Percentiles rank a stretch among this genome's conserved stretches.
Evolutionary conservation across 1,140 invertebrate genomes (phyloP).

Genomic region (Aphaenogaster floridana): DNA sequence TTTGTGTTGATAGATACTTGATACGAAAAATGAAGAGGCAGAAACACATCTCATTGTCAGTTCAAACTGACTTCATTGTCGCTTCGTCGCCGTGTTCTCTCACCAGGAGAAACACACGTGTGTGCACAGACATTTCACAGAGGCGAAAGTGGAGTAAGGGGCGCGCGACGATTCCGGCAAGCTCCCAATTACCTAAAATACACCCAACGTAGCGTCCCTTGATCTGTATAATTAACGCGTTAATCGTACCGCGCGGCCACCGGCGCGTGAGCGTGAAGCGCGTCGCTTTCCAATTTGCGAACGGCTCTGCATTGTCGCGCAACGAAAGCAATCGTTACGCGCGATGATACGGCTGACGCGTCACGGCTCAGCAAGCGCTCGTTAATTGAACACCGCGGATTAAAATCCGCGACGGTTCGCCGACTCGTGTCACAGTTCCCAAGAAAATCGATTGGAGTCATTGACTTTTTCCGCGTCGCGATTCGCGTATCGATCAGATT

Average conservation of each 20-base stretch:
- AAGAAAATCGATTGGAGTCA: constrained; percentile 43
- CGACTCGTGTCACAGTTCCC: constrained; percentile 7
- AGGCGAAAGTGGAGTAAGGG: constrained; percentile 45
- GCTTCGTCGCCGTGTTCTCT: constrained; percentile 22
- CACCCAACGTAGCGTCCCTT: constrained; percentile 62
- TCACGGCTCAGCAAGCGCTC: constrained; percentile 66
- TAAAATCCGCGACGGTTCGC: constrained; percentile 66
- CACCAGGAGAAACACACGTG: not conserved
- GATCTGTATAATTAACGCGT: constrained; percentile 77
- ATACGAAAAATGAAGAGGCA: not conserved
- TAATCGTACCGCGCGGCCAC: constrained; percentile 65
- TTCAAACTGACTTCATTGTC: not conserved
- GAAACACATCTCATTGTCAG: not conserved
- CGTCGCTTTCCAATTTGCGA: constrained; percentile 76
- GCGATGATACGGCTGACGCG: constrained; percentile 70
- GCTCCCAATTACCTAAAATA: constrained; percentile 75
- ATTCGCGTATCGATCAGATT: not conserved
- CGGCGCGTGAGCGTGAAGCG: constrained; percentile 73
- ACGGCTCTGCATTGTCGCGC: constrained; percentile 59
- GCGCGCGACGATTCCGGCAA: constrained; percentile 56
- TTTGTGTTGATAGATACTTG: not conserved
- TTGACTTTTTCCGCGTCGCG: constrained; percentile 22
- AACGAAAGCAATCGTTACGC: constrained; percentile 73
- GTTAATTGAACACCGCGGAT: constrained; percentile 74
- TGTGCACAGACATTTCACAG: not conserved